phyloP scores from a whole-genome alignment of 2,113 vertebrate species.

The Spheniscus mendiculus region DNA sequence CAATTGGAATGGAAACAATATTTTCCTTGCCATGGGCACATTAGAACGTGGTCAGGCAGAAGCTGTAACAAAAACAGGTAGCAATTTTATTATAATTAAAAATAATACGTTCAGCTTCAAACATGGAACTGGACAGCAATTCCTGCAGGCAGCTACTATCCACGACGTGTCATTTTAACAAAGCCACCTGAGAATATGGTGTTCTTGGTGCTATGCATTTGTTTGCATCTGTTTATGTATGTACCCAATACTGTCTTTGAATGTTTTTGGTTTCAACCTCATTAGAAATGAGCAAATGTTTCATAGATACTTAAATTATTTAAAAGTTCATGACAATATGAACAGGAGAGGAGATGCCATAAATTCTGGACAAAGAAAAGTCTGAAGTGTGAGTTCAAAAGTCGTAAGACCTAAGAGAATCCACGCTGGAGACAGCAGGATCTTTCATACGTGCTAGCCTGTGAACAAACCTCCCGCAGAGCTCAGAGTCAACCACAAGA shows the following conservation, averaged over 20 bases:
- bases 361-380: background rate
- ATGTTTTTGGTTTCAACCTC: background rate
- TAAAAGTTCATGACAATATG: background rate
- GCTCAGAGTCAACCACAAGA: background rate
- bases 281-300: background rate
- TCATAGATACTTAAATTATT: background rate
- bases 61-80: background rate
- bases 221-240: background rate
- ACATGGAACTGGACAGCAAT: background rate
- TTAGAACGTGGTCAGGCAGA: background rate
- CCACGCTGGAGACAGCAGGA: background rate
- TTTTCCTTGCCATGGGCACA: constrained; percentile 53
- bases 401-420: background rate
- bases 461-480: background rate
- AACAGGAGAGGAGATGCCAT: background rate
- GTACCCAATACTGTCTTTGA: background rate
- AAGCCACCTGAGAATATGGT: background rate
- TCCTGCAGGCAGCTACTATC: background rate
- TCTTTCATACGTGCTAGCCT: accelerated
- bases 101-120: background rate
- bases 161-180: background rate
- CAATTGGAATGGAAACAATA: constrained; percentile 49
- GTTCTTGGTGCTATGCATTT: background rate
- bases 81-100: constrained; percentile 29
- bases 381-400: background rate